Conservation (phyloP, 2,888 invertebrate genomes). For the Syritta pipiens region DNA sequence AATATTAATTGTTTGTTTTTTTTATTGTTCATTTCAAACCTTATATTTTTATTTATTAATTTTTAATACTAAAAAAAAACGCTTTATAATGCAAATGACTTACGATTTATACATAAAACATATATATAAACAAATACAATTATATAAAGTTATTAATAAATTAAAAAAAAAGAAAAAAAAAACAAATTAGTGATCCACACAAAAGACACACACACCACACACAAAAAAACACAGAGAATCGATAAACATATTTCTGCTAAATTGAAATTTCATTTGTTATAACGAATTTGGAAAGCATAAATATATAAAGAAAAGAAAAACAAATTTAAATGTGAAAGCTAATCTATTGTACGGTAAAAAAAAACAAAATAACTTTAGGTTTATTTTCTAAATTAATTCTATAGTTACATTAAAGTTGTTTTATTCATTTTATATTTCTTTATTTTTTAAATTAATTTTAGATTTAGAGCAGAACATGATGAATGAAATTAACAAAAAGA, state of each 20-base stretch:
- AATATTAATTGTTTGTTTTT: slow-evolving; percentile 43
- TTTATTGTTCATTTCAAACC: slow-evolving; percentile 24
- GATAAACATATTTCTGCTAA: slow-evolving; percentile 2
- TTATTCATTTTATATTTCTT: background rate
- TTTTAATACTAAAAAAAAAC: slow-evolving; percentile 53
- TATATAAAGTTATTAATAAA: slow-evolving; percentile 59
- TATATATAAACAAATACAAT: slow-evolving; percentile 48
- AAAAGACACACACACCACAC: too few relatives aligned
- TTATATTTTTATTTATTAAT: slow-evolving; percentile 49
- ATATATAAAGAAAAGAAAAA: slow-evolving; percentile 12
- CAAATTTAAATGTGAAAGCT: slow-evolving; percentile 22
- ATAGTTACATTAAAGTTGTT: slow-evolving; percentile 43
- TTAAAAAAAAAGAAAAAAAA: slow-evolving; percentile 28
- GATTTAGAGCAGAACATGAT: slow-evolving; percentile 31
- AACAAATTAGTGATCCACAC: slow-evolving; percentile 49
- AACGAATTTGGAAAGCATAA: slow-evolving; percentile 49
- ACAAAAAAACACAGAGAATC: too few relatives aligned
- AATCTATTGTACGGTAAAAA: background rate
- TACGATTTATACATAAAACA: slow-evolving; percentile 46
- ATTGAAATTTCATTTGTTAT: slow-evolving; percentile 23
- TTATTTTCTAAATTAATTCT: slow-evolving; percentile 60
- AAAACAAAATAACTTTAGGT: slow-evolving; percentile 1
- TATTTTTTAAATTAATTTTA: slow-evolving; percentile 47
- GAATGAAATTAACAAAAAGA: too few relatives aligned
- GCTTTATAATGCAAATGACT: slow-evolving; percentile 67